These are phyloP conservation scores for Styela clava DNA, from an alignment of 23 tunicate species.

Conservation along the genomic window DNA sequence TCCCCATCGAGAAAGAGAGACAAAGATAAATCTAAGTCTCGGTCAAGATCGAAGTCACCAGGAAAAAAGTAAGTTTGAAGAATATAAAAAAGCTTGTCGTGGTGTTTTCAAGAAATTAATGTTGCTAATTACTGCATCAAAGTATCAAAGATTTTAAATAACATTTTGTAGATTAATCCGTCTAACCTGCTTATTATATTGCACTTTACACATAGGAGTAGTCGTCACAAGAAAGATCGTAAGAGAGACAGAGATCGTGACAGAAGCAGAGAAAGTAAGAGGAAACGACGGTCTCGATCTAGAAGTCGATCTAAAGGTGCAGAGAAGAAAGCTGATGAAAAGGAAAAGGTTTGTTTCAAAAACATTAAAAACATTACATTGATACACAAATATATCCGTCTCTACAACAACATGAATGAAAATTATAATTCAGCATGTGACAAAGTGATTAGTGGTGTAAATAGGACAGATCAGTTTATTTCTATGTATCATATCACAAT, in stretches of 20 bases:
- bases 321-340: neutral
- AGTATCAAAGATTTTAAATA: too few species aligned
- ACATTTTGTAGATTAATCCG: too few species aligned
- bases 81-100: too few species aligned
- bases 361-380: too few species aligned
- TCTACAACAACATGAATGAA: too few species aligned
- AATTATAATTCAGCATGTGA: too few species aligned
- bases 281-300: conserved; percentile 19
- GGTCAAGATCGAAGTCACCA: conserved; percentile 38
- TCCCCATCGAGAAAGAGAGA: conserved; percentile 17
- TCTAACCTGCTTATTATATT: neutral
- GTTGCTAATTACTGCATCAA: too few species aligned
- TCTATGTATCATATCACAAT: too few species aligned
- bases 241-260: conserved; percentile 50
- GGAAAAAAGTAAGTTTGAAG: conserved; percentile 60
- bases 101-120: too few species aligned
- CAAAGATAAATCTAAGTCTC: conserved; percentile 23
- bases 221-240: conserved; percentile 51
- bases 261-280: conserved; percentile 12
- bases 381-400: too few species aligned
- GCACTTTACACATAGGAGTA: conserved; percentile 32
- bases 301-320: conserved; percentile 5
- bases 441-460: too few species aligned
- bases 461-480: too few species aligned
- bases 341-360: neutral